Evolutionary conservation across 1,140 invertebrate genomes (phyloP), one percentile per base, ranked within the genome.

Genomic region (Drosophila pandora): DNA sequence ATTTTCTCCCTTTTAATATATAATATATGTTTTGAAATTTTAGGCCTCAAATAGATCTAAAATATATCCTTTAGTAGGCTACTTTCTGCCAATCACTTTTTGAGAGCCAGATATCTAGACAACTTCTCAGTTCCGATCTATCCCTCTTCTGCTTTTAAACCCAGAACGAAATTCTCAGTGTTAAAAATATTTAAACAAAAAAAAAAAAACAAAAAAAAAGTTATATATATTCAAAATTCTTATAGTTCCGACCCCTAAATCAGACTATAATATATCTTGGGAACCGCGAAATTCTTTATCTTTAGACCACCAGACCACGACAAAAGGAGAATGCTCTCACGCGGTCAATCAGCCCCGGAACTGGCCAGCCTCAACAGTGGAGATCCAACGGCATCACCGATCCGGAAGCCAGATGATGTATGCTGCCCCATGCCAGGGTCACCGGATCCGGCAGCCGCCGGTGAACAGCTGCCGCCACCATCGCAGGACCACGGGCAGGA

Each of bases 141-240:
- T 48, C 12, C 32, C 30, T 28, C 37, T 12, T 73, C 22, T 49
- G 57, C 41, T 50, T 74, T 87, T 87, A 60, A 77, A 52, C 48
- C 48, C 67, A 85, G 49, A 73, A 13, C 52, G 34, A 87, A 85
- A 75, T 87, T 85, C 17, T 60, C 45, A 57, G 64, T 53, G 37
- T 53, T 55, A 39, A 59, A 48, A 50, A 52, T 12, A 34, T 23
- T 12, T 53, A 12, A 4, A 2, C 7, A 37, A 32, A 52, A 39
- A 22, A 30, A 12, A n/a, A 9, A 10, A 8, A 43, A 43, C 41
- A 8, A 5, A 30, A 48, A n/a, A 54, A 23, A 34, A 17, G 43
- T 17, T 17, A 3, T 28, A 55, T 32, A 43, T 43, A 17, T 21
- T 43, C 13, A 5, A 43, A 43, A 13, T 43, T 30, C 13, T 39